Base-by-base conservation (phyloP, 2,797 vertebrate species). In the Lemur catta region DNA sequence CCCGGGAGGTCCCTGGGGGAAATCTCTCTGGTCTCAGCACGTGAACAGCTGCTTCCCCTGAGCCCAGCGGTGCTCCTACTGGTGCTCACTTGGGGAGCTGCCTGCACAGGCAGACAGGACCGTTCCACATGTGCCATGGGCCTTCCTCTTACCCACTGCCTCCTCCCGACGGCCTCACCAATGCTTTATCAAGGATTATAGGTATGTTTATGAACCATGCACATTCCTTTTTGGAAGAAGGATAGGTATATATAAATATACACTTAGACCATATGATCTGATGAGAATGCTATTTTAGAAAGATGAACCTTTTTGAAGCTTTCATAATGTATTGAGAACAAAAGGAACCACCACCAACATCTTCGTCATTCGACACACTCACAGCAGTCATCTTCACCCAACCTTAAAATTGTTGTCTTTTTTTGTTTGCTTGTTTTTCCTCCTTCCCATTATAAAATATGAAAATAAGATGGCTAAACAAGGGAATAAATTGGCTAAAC, bases 251-350 rank as follows among this genome's bases (percentile, higher is more conserved):
- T 55, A 63, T 78, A 95, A 94, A 79, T 72, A 86, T 10, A 61
- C 9, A 72, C 20, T 74, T 11, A 75, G 35, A 52, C 24, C 91
- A 75, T 43, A 48, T 22, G 67, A 87, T 52, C 65, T 28, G 28
- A 79, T 69, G 30, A 94, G 55, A 93, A 81, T 33, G 46, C 67
- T 93, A 46, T 88, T 84, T 91, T 80, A 89, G 41, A 94, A 92
- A 96, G 79, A 59, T 18, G 50, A 84, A 20, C 55, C 48, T 69
- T 87, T 43, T 35, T 41, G 43, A 57, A 85, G 93, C 38, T 65
- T 95, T 84, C n/a, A 18, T 65, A 91, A 65, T 46, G 22, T n/a
- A 74, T 78, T 63, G 55, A 67, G 74, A 87, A 84, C 52, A 69
- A 48, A 89, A 46, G 3, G 50, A 92, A 74, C 30, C 20, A 17